phyloP scores from a whole-genome alignment of 1,140 invertebrate genomes.

The Vollenhovia emeryi region DNA sequence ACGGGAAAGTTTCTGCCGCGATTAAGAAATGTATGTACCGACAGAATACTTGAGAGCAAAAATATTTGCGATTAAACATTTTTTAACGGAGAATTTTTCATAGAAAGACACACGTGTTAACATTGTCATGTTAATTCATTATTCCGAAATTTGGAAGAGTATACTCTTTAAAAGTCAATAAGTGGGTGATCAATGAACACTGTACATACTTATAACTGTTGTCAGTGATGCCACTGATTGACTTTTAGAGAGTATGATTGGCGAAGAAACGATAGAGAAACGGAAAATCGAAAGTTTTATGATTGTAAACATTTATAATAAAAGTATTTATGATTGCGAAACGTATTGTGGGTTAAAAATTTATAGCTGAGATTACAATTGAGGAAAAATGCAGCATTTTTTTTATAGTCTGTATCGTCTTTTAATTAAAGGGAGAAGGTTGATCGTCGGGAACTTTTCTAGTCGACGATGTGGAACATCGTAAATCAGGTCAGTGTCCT shows the following conservation, averaged over 20 bases:
- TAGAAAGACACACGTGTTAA: neutral
- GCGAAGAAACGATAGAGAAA: too few relatives aligned
- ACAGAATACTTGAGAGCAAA: neutral
- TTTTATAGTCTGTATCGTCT: neutral
- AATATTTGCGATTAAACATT: neutral
- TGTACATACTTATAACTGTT: too few relatives aligned
- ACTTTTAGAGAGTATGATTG: too few relatives aligned
- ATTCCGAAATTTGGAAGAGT: neutral
- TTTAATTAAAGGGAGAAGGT: neutral
- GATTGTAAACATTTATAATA: neutral
- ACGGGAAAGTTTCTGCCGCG: neutral
- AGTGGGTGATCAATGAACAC: too few relatives aligned
- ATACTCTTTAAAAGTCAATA: too few relatives aligned
- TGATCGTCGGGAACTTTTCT: constrained; percentile 40
- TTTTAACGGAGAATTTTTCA: neutral
- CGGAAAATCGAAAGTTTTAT: neutral
- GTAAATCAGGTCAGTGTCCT: constrained; percentile 58
- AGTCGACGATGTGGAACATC: constrained; percentile 20
- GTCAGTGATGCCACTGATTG: too few relatives aligned
- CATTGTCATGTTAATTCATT: neutral
- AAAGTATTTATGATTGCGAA: constrained; percentile 4
- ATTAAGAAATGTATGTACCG: neutral
- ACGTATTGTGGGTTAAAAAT: neutral
- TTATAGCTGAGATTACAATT: neutral
- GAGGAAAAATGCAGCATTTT: neutral